These are phyloP conservation scores for Caenorhabditis zanzibari DNA, from an alignment of 2,888 invertebrate genomes.

Conservation along the genomic window DNA sequence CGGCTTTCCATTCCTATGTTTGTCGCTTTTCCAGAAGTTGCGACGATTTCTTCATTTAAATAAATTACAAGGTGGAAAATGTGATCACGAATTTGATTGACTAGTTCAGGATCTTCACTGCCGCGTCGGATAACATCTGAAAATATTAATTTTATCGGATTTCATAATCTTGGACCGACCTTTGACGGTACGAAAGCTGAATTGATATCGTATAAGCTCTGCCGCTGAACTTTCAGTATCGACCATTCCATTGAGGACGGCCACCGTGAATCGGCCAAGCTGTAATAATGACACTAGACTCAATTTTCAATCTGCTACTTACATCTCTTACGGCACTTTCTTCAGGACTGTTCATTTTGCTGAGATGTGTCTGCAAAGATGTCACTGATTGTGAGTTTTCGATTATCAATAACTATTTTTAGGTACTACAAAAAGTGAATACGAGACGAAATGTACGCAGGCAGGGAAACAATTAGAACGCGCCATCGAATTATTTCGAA, in stretches of 20 bases:
- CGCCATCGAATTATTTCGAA: not conserved
- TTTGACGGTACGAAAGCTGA: conserved; percentile 34
- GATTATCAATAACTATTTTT: too few species aligned
- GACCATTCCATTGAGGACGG: conserved; percentile 36
- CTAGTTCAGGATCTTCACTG: conserved; percentile 36
- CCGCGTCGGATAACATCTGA: conserved; percentile 57
- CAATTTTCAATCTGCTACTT: not conserved
- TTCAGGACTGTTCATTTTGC: conserved; percentile 50
- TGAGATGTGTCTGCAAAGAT: not conserved
- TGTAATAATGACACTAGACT: not conserved
- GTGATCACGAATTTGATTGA: conserved; percentile 34
- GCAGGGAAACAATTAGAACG: not conserved
- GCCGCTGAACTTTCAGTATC: conserved; percentile 26
- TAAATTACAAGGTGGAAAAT: conserved; percentile 30
- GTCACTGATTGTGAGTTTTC: not conserved
- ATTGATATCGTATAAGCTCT: conserved; percentile 28
- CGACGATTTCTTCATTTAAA: conserved; percentile 45
- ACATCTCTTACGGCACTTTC: conserved; percentile 53
- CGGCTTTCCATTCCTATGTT: conserved; percentile 24
- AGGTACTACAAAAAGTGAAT: too few species aligned
- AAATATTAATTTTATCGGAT: not conserved
- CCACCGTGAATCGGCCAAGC: conserved; percentile 21
- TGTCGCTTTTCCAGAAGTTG: not conserved
- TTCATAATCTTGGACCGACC: not conserved
- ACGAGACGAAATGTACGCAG: too few species aligned